These are phyloP conservation scores for Gibbula magus DNA, from an alignment of 2,888 invertebrate genomes.

Conservation along the genomic window DNA sequence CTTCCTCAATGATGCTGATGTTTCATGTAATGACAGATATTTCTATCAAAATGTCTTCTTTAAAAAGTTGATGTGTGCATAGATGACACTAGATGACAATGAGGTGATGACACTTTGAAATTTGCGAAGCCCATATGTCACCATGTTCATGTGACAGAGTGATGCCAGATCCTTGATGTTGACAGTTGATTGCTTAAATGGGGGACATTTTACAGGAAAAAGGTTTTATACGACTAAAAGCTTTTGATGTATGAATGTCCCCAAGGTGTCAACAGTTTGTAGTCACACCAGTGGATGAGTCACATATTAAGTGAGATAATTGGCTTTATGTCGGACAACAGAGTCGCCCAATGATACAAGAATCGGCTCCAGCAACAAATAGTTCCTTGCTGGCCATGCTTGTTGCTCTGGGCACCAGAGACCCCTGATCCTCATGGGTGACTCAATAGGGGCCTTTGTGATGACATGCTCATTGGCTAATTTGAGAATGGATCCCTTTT, in stretches of 20 bases:
- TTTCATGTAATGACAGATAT: too few species aligned
- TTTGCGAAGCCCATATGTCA: too few species aligned
- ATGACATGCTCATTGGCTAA: background rate
- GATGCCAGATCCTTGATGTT: too few species aligned
- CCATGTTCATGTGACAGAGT: too few species aligned
- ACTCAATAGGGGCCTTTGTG: background rate
- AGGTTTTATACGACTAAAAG: too few species aligned
- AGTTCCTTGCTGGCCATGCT: background rate
- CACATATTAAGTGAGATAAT: slow-evolving; percentile 26
- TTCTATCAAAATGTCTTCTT: too few species aligned
- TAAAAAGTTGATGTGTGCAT: too few species aligned
- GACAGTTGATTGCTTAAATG: too few species aligned
- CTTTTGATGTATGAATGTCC: background rate
- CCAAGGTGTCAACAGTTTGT: background rate
- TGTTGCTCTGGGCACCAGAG: background rate
- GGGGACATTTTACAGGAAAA: too few species aligned
- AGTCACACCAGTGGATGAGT: slow-evolving; percentile 9
- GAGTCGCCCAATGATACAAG: background rate
- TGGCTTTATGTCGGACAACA: background rate
- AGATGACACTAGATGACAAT: too few species aligned
- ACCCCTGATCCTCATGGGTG: background rate
- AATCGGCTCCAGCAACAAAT: background rate
- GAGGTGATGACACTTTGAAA: too few species aligned
- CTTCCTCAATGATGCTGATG: too few species aligned
- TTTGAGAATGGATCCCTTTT: background rate